Percentiles rank a stretch among this genome's conserved stretches.
Conservation (phyloP, 2,888 invertebrate species). For the Cephus runcator region DNA sequence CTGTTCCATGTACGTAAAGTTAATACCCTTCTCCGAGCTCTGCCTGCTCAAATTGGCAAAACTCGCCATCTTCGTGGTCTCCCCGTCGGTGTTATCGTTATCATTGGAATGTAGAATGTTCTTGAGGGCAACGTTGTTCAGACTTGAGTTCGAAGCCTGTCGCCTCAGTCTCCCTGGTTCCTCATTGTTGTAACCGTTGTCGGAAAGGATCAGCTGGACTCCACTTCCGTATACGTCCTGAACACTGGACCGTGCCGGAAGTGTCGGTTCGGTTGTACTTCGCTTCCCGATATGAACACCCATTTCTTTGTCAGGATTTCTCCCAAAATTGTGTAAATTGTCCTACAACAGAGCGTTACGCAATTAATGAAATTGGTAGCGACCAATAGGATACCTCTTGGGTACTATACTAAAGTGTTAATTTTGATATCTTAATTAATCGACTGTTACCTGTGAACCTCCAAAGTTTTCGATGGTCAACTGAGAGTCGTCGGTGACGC, state of each 20-base stretch:
- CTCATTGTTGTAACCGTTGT: conserved; percentile 59
- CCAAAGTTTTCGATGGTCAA: conserved; percentile 94
- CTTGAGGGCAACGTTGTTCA: conserved; percentile 65
- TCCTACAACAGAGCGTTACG: conserved; percentile 64
- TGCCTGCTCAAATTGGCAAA: conserved; percentile 78
- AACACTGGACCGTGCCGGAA: conserved; percentile 78
- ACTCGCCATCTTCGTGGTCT: conserved; percentile 71
- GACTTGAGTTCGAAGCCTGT: conserved; percentile 63
- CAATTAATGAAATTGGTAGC: background rate
- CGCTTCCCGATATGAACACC: conserved; percentile 54
- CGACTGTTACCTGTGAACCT: conserved; percentile 76
- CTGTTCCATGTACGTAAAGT: conserved; percentile 71
- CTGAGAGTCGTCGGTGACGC: conserved; percentile 87
- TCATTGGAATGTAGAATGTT: conserved; percentile 68
- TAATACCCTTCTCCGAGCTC: conserved; percentile 68
- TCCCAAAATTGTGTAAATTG: conserved; percentile 84
- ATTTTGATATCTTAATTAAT: background rate
- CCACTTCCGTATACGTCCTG: conserved; percentile 71
- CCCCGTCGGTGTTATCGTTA: conserved; percentile 66
- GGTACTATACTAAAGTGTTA: background rate
- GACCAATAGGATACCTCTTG: background rate
- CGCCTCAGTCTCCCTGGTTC: conserved; percentile 53
- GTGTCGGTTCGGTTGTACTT: conserved; percentile 71
- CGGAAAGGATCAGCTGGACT: conserved; percentile 61
- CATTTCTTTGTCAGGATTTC: conserved; percentile 83